Conservation (phyloP, 2,888 invertebrate genomes). For the Cantharis nigra region DNA sequence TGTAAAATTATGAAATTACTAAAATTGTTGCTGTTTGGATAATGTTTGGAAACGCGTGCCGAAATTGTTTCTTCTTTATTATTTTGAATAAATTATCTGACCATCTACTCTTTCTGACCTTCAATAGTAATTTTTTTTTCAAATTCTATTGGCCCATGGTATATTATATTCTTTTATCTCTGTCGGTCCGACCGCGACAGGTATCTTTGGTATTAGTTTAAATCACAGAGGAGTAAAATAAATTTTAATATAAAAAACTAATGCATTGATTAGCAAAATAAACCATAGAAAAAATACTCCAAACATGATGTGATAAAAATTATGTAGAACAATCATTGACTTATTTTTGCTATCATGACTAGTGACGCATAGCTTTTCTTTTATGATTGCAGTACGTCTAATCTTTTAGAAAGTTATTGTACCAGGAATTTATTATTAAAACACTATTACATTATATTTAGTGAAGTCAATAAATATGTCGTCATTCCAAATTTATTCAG, state of each 20-base stretch:
- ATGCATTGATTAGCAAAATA: background rate
- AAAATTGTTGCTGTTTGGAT: background rate
- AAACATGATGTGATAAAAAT: background rate
- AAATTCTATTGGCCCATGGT: too few relatives aligned
- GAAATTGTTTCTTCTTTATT: background rate
- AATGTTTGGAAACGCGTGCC: background rate
- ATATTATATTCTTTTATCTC: too few relatives aligned
- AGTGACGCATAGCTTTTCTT: background rate
- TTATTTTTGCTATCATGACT: background rate
- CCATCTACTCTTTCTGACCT: background rate
- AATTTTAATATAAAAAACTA: background rate
- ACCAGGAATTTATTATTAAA: background rate
- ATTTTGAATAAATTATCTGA: background rate
- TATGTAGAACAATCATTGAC: background rate
- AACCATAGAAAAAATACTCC: background rate
- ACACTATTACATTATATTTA: background rate
- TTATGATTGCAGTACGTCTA: background rate
- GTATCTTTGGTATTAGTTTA: background rate
- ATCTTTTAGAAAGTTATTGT: background rate
- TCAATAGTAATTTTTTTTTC: background rate
- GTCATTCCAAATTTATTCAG: too few relatives aligned
- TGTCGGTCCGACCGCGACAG: too few relatives aligned
- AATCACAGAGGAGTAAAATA: background rate
- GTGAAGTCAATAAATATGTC: too few relatives aligned
- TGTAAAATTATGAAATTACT: background rate